Percentiles rank a stretch among this genome's conserved stretches.
Evolutionary conservation across 37 sponge, comb jelly and placozoan genomes (phyloP).

Genomic region (Petrosia ficiformis): DNA sequence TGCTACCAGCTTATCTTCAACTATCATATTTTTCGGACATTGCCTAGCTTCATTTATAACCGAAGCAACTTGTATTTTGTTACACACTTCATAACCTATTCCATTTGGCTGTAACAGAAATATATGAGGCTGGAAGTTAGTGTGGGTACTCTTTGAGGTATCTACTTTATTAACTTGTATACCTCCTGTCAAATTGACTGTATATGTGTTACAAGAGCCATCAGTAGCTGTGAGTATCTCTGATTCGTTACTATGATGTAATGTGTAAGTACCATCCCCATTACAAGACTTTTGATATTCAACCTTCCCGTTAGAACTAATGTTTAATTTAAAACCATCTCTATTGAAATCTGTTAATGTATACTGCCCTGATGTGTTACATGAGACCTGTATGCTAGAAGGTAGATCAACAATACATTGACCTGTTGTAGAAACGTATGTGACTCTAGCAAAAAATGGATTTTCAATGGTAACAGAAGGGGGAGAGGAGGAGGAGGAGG

Average conservation of each 20-base stretch:
- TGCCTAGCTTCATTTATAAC: conserved; percentile 14
- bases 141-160: neutral
- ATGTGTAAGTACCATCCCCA: neutral
- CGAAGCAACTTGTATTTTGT: neutral
- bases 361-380: neutral
- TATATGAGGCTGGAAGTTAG: conserved; percentile 28
- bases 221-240: conserved; percentile 26
- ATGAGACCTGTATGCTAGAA: neutral
- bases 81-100: conserved; percentile 38
- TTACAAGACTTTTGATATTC: neutral
- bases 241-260: conserved; percentile 25
- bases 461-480: conserved; percentile 1
- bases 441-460: neutral
- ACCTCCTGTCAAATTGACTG: conserved; percentile 22
- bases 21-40: conserved; percentile 19
- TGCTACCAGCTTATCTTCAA: conserved; percentile 27
- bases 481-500: conserved; percentile 75
- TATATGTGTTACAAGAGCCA: conserved; percentile 5
- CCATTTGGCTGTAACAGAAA: conserved; percentile 59
- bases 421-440: neutral
- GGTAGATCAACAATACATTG: conserved; percentile 7
- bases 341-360: conserved; percentile 4
- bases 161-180: neutral
- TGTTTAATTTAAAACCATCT: conserved; percentile 18
- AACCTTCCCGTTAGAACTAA: conserved; percentile 23